Base-by-base conservation (phyloP, 1,140 invertebrate species). In the Melipona quadrifasciata region DNA sequence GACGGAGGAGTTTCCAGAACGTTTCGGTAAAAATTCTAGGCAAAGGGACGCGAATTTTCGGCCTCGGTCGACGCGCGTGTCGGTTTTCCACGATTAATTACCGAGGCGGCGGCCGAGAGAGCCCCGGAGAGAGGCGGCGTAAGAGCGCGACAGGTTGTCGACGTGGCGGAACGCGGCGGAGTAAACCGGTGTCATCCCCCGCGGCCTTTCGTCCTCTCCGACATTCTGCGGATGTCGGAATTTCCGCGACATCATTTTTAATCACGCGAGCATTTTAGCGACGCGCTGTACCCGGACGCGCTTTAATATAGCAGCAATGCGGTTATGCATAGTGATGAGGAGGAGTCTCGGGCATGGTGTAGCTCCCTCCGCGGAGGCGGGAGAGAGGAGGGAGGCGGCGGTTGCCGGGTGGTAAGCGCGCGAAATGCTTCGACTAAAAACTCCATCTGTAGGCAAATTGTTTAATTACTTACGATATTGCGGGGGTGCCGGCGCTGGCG, bases 381-480 rank as follows among this genome's bases (percentile, higher is more conserved):
- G 39, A 47, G 39, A 6, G 39, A 47, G 8, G 39, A 10, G 39
- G 67, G 86, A 53, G 31, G 77, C 72, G 79, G 57, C 61, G 85
- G 71, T 47, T 80, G 83, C 76, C 75, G 89, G 39, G 89, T 87
- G 90, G 91, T 90, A 91, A 89, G 89, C 88, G 90, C 87, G 90
- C 87, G 90, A 93, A 93, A 92, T 93, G 91, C 89, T 93, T 88
- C 80, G 86, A 89, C 92, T 94, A 93, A 94, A 94, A 94, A 94
- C 92, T 94, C 90, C 92, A 95, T 95, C 93, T 95, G 92, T 94
- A 94, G 90, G 93, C 93, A 94, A 95, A 95, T 95, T 94, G 93
- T 94, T 94, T 94, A 95, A 95, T 95, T 94, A 94, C 90, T 92
- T 88, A 90, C 83, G 89, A 89, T 90, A 91, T 91, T 91, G 84